Base-by-base conservation (phyloP, 2,888 invertebrate genomes). In the Patella caerulea region DNA sequence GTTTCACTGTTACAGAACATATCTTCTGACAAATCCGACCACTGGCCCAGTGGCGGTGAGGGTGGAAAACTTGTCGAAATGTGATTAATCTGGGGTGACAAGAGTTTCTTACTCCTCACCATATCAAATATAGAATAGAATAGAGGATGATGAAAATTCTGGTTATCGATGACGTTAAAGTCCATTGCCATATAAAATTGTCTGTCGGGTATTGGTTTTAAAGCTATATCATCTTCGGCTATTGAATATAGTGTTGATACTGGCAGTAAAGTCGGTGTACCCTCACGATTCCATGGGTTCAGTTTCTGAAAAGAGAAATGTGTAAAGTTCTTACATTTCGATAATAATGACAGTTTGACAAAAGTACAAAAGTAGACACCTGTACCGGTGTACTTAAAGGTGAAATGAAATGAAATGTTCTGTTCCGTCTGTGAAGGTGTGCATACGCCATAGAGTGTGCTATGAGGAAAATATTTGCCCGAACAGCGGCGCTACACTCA, bases 151-250 rank as follows among this genome's bases (percentile, higher is more conserved):
- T 97, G 96, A 90, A 95, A 97, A 83, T 95, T 94, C 0, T 95
- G 94, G 91, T 97, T 96, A 89, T 97, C 95, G 85, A 96, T 95
- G 15, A 94, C 93, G 87, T 97, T 96, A 92, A 97, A 97, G 88
- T 97, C 97, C 84, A 96, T 97, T 0, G 96, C 95, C 15, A 97
- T 92, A 88, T 95, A 97, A 92, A 96, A 96, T 89, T 95, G 95
- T 86, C 95, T 94, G 87, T 97, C 96, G 0, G 96, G 83, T 4
- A 77, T 76, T 5, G 79, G 72, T 45, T 83, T 82, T 53, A 75
- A 53, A 9, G 79, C 81, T 75, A 82, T 65, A 80, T 95, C 95
- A 88, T 94, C 94, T 0, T 93, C 92, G n/a, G 78, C 75, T 11
- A 84, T 59, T n/a, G 85, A 83, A 14, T 82, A 81, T 69, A 92